Evolutionary conservation across 2,888 invertebrate genomes (phyloP).

Genomic region (Eurytoma californica): DNA sequence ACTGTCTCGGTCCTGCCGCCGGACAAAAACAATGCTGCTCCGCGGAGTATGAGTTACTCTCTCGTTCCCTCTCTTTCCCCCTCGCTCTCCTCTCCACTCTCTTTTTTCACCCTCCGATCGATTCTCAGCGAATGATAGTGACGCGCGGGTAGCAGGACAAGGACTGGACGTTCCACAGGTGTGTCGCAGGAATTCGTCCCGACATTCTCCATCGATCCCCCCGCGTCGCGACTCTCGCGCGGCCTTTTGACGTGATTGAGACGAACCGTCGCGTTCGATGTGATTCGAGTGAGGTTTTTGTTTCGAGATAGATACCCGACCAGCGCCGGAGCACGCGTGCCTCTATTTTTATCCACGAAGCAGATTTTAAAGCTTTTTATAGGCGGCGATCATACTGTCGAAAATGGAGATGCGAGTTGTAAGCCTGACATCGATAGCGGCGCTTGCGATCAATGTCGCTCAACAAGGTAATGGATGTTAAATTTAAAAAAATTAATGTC

Average conservation of each 20-base stretch:
- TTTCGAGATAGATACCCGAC: not conserved
- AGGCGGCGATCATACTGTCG: too few relatives aligned
- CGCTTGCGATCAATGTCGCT: too few relatives aligned
- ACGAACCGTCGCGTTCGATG: conserved; percentile 26
- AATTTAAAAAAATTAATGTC: too few relatives aligned
- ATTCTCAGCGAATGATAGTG: conserved; percentile 43
- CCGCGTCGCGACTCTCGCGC: not conserved
- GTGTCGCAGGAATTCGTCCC: conserved; percentile 43
- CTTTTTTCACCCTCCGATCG: conserved; percentile 39
- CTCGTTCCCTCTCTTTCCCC: conserved; percentile 43
- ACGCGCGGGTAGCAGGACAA: conserved; percentile 18
- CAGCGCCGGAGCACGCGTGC: not conserved
- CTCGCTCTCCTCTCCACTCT: not conserved
- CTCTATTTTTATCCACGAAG: not conserved
- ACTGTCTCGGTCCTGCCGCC: conserved; percentile 8
- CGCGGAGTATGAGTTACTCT: conserved; percentile 23
- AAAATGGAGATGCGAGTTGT: too few relatives aligned
- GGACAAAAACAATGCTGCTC: conserved; percentile 51
- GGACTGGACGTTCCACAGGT: conserved; percentile 49
- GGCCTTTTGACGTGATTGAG: conserved; percentile 41
- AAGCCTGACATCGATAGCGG: too few relatives aligned
- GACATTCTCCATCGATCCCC: conserved; percentile 48
- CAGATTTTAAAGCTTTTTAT: too few relatives aligned
- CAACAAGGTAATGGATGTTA: too few relatives aligned
- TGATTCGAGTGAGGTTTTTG: conserved; percentile 9